phyloP scores from a whole-genome alignment of 2,113 vertebrate genomes.

The Pandion haliaetus region DNA sequence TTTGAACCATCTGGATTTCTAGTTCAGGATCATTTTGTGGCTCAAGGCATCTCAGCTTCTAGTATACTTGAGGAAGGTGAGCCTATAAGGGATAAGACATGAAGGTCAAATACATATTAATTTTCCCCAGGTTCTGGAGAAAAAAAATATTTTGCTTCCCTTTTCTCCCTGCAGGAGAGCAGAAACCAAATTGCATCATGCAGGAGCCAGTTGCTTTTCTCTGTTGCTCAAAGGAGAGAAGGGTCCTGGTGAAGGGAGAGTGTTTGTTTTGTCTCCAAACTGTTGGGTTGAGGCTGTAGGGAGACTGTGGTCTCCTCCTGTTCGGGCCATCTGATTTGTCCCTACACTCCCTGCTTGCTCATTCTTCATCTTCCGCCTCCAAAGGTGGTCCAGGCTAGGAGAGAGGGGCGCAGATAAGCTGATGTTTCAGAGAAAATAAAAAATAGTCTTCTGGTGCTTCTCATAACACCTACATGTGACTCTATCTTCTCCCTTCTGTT shows the following conservation, averaged over 20 bases:
- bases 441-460: neutral
- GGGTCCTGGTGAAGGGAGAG: neutral
- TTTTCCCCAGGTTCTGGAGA: neutral
- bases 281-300: neutral
- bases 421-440: neutral
- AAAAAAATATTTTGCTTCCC: neutral
- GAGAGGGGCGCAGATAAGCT: neutral
- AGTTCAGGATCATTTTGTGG: neutral
- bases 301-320: neutral
- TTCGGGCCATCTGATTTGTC: neutral
- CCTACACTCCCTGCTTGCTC: neutral
- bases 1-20: neutral
- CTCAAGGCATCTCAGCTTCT: neutral
- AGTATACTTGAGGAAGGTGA: neutral
- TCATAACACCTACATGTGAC: neutral
- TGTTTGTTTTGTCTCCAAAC: neutral
- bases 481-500: neutral
- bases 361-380: neutral
- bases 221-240: neutral
- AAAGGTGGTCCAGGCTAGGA: neutral
- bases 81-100: neutral
- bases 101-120: neutral
- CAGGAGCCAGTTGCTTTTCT: neutral
- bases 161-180: neutral
- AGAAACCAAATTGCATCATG: neutral